phyloP scores from a whole-genome alignment of 2,113 vertebrate genomes.

The Leptobrachium ailaonicum region DNA sequence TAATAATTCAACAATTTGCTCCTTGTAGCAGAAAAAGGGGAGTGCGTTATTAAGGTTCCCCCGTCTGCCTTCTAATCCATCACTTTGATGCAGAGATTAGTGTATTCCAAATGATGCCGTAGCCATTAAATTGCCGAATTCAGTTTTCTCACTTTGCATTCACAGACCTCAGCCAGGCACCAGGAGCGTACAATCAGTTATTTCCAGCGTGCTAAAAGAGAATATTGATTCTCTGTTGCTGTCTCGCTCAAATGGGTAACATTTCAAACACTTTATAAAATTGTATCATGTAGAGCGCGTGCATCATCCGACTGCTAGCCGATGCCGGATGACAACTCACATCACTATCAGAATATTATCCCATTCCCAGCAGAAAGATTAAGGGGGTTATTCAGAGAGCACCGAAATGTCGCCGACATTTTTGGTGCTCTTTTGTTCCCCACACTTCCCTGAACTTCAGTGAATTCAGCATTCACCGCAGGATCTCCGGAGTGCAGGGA shows the following conservation, averaged over 20 bases:
- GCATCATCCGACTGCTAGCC: no score
- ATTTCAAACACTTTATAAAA: constrained; percentile 25
- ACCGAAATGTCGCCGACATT: no score
- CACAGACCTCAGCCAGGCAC: constrained; percentile 3
- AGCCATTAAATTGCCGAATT: not conserved
- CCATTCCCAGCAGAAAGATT: no score
- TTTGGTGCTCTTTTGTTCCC: no score
- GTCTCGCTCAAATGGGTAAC: constrained; percentile 13
- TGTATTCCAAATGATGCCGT: not conserved
- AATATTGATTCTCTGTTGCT: constrained; percentile 26
- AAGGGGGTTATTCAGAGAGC: no score
- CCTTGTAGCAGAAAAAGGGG: not conserved
- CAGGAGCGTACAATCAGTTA: constrained; percentile 13
- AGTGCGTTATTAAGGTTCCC: not conserved
- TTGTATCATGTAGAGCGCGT: not conserved
- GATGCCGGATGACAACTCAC: not conserved
- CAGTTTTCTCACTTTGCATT: not conserved
- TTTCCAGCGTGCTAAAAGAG: constrained; percentile 4
- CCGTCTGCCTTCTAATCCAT: not conserved
- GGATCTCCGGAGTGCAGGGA: no score
- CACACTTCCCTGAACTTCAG: no score
- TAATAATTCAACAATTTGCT: not conserved
- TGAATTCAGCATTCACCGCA: no score
- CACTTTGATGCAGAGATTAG: constrained; percentile 10
- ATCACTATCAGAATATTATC: not conserved